Base-by-base conservation (phyloP, 2,113 vertebrate genomes). In the Mustela nigripes region DNA sequence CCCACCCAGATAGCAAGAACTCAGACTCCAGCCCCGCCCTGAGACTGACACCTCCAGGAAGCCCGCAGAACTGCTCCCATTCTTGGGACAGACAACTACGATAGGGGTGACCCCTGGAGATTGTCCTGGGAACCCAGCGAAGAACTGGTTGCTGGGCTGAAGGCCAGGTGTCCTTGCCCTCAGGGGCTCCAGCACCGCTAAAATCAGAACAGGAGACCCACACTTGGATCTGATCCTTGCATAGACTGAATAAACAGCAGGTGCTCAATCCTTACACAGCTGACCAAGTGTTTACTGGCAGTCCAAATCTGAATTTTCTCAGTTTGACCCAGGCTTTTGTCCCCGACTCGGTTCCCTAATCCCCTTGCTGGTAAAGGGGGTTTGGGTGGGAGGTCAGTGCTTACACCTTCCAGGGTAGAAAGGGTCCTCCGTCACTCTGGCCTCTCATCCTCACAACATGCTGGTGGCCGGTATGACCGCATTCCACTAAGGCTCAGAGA, bases 261-360 rank as follows among this genome's bases (percentile, higher is more conserved):
- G 53, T 69, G 71, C n/a, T 62, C 16, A 48, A 11, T 71, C 42
- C n/a, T 18, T 39, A 42, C 19, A 71, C 22, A 1, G 48, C 36
- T 53, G 58, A 26, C 36, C 56, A n/a, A n/a, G 48, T 16, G 26
- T 80, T 90, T 53, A 50, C 45, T 5, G 14, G n/a, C 63, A 73
- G 7, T 42, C 80, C 56, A 48, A 90, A 53, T 26, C 62, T 63
- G 48, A 80, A 71, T 83, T 89, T 65, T 76, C 95, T 96, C 73
- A 48, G 63, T 94, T 76, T 78, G 50, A 45, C 82, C 36, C 63
- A 89, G 36, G 82, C 9, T 65, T 87, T 73, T 14, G 16, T 28
- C 28, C 65, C 71, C 18, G 2, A 50, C 22, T 60, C 3, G 3
- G n/a, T 63, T 89, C n/a, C 74, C 67, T 24, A 45, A 2, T 36